A percentile compares a stretch with the other conserved stretches of the same genome.
phyloP scores from a whole-genome alignment of 2,113 vertebrate genomes.

The Onychorhynchus coronatus region DNA sequence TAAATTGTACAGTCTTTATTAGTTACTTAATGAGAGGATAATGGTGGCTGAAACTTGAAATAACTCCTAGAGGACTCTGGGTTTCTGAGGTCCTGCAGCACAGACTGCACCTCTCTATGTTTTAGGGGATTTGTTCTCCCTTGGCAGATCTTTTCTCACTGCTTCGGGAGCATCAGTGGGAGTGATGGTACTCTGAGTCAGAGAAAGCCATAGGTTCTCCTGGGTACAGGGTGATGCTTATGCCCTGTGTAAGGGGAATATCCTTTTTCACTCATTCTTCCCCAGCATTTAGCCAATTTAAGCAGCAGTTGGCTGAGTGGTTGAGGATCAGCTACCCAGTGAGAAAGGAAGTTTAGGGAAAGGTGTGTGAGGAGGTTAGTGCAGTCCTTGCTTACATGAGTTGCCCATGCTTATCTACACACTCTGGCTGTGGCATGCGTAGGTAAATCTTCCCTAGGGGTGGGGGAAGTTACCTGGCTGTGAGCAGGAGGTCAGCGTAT shows the following conservation, averaged over 20 bases:
- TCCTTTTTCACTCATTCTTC: background rate
- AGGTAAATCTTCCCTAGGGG: background rate
- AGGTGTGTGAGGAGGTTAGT: background rate
- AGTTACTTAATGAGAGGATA: background rate
- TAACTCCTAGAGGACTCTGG: background rate
- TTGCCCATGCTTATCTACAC: background rate
- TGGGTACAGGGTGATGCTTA: background rate
- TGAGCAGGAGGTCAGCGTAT: background rate
- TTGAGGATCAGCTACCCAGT: background rate
- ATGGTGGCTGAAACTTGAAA: constrained; percentile 5
- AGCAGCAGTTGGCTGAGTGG: background rate
- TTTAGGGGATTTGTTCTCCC: background rate
- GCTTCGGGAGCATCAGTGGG: background rate
- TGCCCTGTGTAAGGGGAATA: background rate
- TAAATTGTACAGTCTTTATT: background rate
- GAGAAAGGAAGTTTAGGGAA: background rate
- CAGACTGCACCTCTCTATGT: background rate
- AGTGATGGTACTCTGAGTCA: background rate
- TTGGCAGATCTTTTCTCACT: background rate
- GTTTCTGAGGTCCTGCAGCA: background rate
- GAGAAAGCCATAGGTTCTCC: background rate
- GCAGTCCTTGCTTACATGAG: background rate
- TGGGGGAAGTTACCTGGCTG: too few species aligned
- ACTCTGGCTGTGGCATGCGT: background rate
- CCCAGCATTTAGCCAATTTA: background rate